These are phyloP conservation scores for Therioaphis trifolii DNA, from an alignment of 2,888 invertebrate species.

Conservation along the genomic window DNA sequence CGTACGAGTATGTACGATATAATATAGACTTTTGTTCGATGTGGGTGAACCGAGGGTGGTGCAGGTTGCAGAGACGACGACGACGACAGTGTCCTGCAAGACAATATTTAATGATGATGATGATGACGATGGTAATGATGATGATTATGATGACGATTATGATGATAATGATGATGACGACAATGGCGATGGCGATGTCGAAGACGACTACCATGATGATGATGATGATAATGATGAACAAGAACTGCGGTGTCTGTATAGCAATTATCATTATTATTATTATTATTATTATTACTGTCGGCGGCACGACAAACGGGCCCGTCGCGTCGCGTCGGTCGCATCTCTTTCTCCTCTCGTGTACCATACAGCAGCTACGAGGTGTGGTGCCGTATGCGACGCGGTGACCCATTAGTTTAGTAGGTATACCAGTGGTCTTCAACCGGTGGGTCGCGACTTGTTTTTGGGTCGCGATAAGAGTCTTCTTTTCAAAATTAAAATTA, in stretches of 20 bases:
- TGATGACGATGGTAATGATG: neutral
- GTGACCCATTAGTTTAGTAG: neutral
- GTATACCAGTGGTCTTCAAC: too few relatives aligned
- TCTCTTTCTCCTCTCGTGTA: constrained; percentile 1
- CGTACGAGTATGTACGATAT: neutral
- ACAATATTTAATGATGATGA: neutral
- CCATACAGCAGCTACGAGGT: neutral
- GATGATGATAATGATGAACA: constrained; percentile 31
- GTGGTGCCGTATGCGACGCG: neutral
- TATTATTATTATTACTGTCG: constrained; percentile 27
- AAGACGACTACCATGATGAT: neutral
- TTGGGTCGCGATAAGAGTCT: too few relatives aligned
- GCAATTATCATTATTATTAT: constrained; percentile 56
- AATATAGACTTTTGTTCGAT: neutral
- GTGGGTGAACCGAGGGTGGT: constrained; percentile 28
- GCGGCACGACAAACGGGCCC: constrained; percentile 4
- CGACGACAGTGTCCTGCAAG: neutral
- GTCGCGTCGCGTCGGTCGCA: too few relatives aligned
- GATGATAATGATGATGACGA: neutral
- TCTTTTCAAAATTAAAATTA: too few relatives aligned
- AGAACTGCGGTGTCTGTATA: constrained; percentile 36
- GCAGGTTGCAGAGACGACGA: neutral
- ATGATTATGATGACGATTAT: neutral
- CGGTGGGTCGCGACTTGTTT: too few relatives aligned
- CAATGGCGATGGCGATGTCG: neutral